A percentile compares a stretch with the other conserved stretches of the same genome.
phyloP scores from a whole-genome alignment of 2,888 invertebrate species.

The Drosophila meridiana region DNA sequence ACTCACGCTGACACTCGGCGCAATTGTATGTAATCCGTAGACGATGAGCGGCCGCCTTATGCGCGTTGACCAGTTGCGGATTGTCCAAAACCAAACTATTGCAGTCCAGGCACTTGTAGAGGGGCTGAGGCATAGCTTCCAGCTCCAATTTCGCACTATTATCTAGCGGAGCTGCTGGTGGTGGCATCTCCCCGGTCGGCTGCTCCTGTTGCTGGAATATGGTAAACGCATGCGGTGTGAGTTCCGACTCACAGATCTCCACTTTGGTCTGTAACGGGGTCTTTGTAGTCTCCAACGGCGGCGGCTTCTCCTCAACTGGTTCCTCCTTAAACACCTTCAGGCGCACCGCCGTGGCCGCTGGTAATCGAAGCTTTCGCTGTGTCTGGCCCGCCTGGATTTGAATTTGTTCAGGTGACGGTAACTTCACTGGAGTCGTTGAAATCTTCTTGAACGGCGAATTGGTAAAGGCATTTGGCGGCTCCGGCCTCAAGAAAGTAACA shows the following conservation, averaged over 20 bases:
- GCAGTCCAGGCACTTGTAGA: slow-evolving; percentile 83
- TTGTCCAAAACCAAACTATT: slow-evolving; percentile 73
- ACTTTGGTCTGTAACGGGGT: slow-evolving; percentile 53
- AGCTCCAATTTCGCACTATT: slow-evolving; percentile 39
- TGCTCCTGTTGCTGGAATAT: slow-evolving; percentile 64
- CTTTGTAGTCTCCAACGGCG: slow-evolving; percentile 13
- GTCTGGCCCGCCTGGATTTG: slow-evolving; percentile 41
- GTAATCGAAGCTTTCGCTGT: slow-evolving; percentile 63
- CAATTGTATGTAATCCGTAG: slow-evolving; percentile 81
- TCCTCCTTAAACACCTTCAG: slow-evolving; percentile 76
- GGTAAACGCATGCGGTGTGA: slow-evolving; percentile 66
- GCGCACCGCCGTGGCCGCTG: slow-evolving; percentile 68
- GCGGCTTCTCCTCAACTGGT: slow-evolving; percentile 61
- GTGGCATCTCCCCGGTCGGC: slow-evolving; percentile 58
- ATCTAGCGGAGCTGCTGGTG: slow-evolving; percentile 49
- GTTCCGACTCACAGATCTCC: slow-evolving; percentile 63
- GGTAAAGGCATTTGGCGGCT: slow-evolving; percentile 76
- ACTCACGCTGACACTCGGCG: slow-evolving; percentile 82
- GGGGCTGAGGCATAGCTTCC: slow-evolving; percentile 59
- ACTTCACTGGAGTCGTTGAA: slow-evolving; percentile 60
- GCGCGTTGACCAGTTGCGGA: slow-evolving; percentile 70
- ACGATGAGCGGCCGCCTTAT: slow-evolving; percentile 80
- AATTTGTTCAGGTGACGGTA: slow-evolving; percentile 60
- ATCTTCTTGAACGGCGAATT: slow-evolving; percentile 79
- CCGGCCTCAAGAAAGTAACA: slow-evolving; percentile 80